A percentile compares a stretch with the other conserved stretches of the same genome.
Conservation (phyloP, 1,140 invertebrate species). For the Cepaea nemoralis region DNA sequence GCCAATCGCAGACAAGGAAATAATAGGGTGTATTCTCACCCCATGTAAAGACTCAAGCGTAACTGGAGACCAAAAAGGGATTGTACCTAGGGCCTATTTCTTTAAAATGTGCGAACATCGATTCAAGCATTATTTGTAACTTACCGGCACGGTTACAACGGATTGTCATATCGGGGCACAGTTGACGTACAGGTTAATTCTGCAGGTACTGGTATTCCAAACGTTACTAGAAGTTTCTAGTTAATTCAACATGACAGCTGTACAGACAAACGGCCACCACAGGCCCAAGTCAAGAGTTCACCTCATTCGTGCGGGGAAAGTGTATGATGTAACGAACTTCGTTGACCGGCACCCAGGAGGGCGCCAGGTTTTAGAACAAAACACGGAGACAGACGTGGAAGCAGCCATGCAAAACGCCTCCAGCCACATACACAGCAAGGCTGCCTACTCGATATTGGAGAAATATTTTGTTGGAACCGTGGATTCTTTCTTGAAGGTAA, state of each 20-base stretch:
- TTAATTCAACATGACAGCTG: not conserved
- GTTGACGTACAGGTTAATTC: too few relatives aligned
- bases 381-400: slow-evolving; percentile 66
- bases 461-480: slow-evolving; percentile 65
- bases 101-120: too few relatives aligned
- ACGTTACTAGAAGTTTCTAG: too few relatives aligned
- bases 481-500: not conserved
- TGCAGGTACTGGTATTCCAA: too few relatives aligned
- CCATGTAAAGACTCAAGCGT: too few relatives aligned
- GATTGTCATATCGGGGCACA: too few relatives aligned
- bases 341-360: slow-evolving; percentile 71
- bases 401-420: slow-evolving; percentile 60
- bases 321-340: slow-evolving; percentile 71
- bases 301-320: slow-evolving; percentile 58
- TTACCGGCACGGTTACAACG: too few relatives aligned
- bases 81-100: too few relatives aligned
- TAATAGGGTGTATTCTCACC: too few relatives aligned
- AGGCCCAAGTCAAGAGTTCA: not conserved
- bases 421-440: slow-evolving; percentile 68
- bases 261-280: not conserved
- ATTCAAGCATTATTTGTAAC: too few relatives aligned
- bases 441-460: slow-evolving; percentile 70
- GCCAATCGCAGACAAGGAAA: too few relatives aligned
- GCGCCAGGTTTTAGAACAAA: slow-evolving; percentile 58
- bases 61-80: too few relatives aligned